Percentiles rank a stretch among this genome's conserved stretches.
Conservation (phyloP, 2,888 invertebrate species). For the Helobdella robusta region DNA sequence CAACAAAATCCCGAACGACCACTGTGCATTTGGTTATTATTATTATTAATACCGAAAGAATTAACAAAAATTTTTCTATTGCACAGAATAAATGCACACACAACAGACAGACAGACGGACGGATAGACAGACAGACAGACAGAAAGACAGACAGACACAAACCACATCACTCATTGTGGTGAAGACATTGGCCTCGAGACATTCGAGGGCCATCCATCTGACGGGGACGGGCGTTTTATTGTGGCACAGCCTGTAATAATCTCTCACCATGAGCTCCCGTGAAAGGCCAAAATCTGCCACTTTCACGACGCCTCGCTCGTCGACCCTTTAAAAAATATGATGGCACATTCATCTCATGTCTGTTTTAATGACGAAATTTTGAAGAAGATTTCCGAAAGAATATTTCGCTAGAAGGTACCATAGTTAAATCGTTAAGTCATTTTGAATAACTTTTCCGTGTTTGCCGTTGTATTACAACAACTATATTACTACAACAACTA, state of each 20-base stretch:
- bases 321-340: slow-evolving; percentile 32
- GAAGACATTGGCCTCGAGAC: slow-evolving; percentile 45
- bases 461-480: neutral
- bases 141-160: slow-evolving; percentile 29
- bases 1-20: slow-evolving; percentile 51
- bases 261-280: slow-evolving; percentile 51
- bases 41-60: too few species aligned
- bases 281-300: slow-evolving; percentile 55
- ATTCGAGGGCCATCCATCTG: slow-evolving; percentile 52
- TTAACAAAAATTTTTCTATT: too few species aligned
- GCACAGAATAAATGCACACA: too few species aligned
- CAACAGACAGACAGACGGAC: neutral
- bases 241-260: slow-evolving; percentile 50
- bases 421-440: too few species aligned
- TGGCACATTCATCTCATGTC: neutral
- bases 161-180: slow-evolving; percentile 50
- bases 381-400: neutral
- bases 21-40: slow-evolving; percentile 40
- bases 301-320: slow-evolving; percentile 42
- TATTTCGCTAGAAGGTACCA: too few species aligned
- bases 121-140: neutral
- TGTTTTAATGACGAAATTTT: neutral
- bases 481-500: neutral
- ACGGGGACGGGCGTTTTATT: slow-evolving; percentile 44
- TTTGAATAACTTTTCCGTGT: too few species aligned